Conservation (phyloP, 2,888 invertebrate species). For the Agonum fuliginosum region DNA sequence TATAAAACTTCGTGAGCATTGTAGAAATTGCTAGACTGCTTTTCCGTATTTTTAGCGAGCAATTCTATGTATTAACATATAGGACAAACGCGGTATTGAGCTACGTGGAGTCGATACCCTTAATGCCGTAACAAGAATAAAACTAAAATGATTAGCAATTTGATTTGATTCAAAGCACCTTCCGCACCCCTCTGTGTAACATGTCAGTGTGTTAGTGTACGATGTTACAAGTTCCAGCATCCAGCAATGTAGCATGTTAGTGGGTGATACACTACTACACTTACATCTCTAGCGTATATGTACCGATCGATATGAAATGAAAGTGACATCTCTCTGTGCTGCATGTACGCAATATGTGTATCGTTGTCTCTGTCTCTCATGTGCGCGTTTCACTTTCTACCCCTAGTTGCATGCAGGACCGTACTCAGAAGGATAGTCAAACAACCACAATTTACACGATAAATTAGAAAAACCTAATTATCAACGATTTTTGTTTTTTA, state of each 20-base stretch:
- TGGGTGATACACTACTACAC: slow-evolving; percentile 15
- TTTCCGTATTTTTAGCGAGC: too few relatives aligned
- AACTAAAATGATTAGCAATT: too few relatives aligned
- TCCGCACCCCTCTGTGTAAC: not conserved
- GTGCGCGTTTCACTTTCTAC: slow-evolving; percentile 18
- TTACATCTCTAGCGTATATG: not conserved
- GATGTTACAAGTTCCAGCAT: not conserved
- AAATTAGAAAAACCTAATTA: too few relatives aligned
- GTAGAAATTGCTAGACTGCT: too few relatives aligned
- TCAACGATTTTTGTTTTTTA: too few relatives aligned
- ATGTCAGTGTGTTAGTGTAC: slow-evolving; percentile 6
- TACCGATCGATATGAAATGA: slow-evolving; percentile 62
- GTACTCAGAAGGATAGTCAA: not conserved
- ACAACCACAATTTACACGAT: not conserved
- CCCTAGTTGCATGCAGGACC: not conserved
- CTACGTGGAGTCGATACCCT: too few relatives aligned
- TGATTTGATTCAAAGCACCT: too few relatives aligned
- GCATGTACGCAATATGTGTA: slow-evolving; percentile 34
- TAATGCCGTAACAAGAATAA: too few relatives aligned
- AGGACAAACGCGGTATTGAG: too few relatives aligned
- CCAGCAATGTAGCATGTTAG: slow-evolving; percentile 1
- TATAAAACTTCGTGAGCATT: too few relatives aligned
- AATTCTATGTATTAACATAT: too few relatives aligned
- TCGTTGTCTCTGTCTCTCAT: not conserved
- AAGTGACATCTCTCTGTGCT: slow-evolving; percentile 62